Base-by-base conservation (phyloP, 2,888 invertebrate species). In the Acleris literana region DNA sequence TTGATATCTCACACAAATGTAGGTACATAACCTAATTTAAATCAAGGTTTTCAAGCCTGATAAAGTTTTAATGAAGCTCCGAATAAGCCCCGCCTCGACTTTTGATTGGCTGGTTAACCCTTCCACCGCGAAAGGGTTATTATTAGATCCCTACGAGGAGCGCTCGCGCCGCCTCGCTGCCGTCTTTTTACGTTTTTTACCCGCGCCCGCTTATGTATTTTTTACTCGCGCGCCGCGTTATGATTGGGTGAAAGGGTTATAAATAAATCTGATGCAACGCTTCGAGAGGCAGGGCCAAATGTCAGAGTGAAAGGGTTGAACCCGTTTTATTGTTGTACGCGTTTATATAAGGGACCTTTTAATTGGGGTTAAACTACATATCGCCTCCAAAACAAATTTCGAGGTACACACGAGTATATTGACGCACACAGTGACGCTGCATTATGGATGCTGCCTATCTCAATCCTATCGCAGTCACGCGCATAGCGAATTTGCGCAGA, bases 181-280 rank as follows among this genome's bases (percentile, higher is more conserved):
- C 82, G 77, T 86, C 86, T 90, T 90, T 39, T 86, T 88, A 84
- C 78, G 80, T 88, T 91, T 91, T 92, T 91, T 90, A 87, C 74
- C 71, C 70, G 63, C 68, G 72, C 69, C 33, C 73, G 71, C 75
- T 83, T 81, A 84, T 83, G 81, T 84, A 75, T 85, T 90, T 89
- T 88, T 89, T 85, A 83, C 73, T 72, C 76, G 69, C 74, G 52
- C 69, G 74, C 71, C 72, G 85, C 79, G 78, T 74, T 88, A 78
- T 80, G 87, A 88, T 88, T 86, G 85, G 87, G 75, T 75, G 85
- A 89, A 92, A 90, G 92, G 92, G 89, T 90, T 90, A 85, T 88
- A 86, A 85, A 86, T 86, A 86, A 86, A 89, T 86, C 85, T 78
- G 77, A 73, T 73, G 76, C 72, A 59, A 79, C 77, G 77, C 77